Base-by-base conservation (phyloP, 2,797 vertebrate species). In the Leucoraja ocellata region DNA sequence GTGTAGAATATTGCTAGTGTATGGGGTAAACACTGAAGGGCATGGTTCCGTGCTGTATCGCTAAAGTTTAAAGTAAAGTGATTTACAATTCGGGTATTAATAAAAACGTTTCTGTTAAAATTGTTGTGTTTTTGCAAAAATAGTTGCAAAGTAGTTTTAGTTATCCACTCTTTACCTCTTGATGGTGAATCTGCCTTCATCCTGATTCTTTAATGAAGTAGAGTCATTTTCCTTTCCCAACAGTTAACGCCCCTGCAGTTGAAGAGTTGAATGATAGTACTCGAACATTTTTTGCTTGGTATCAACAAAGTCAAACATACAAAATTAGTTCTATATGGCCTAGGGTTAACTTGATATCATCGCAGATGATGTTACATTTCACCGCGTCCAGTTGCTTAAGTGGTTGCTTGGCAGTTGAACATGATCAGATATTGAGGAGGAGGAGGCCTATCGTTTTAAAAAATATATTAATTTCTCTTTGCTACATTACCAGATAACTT, bases 371-470 rank as follows among this genome's bases (percentile, higher is more conserved):
- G 90, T 74, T 92, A 7, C 46, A 46, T 92, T 92, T 92, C 21
- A 92, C 36, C 39, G 25, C 13, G n/a, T 58, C 71, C 71, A 92
- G 90, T 74, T 91, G 36, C 13, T 23, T 92, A 54, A 74, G 39
- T 92, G 90, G 25, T 76, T 92, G 11, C 39, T 92, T 92, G 90
- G 90, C 71, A 71, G 86, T 71, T 54, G 7, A 71, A 21, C 21
- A 74, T 92, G 25, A 39, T 58, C 73, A 76, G 39, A 92, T 92
- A 11, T 76, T 25, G 6, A 54, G 39, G 90, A 10, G 90, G 28
- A 92, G 90, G 39, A 92, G 25, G 71, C 14, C 25, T 46, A 28
- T 92, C 28, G 14, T 76, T 39, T 58, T 65, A 65, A 46, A 61
- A 4, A 21, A 28, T 32, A 16, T 71, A 32, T 91, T 39, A 32